phyloP scores from a whole-genome alignment of 1,140 invertebrate species.

The Hylaeus volcanicus region DNA sequence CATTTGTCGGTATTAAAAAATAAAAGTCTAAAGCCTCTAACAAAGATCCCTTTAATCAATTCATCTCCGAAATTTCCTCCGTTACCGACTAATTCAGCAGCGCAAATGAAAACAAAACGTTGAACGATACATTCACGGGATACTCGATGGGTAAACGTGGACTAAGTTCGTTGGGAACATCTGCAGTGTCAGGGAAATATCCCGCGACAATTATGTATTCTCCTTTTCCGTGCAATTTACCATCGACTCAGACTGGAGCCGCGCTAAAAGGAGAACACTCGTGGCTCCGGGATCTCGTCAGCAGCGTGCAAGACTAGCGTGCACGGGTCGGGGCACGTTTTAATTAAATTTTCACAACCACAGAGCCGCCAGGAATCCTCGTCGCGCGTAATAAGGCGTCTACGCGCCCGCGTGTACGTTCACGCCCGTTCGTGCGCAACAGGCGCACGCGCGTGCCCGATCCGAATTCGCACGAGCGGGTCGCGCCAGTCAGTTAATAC shows the following conservation, averaged over 20 bases:
- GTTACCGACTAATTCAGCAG: no score
- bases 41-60: no score
- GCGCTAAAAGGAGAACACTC: constrained; percentile 12
- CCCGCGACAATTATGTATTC: neutral
- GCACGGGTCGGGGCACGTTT: constrained; percentile 45
- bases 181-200: neutral
- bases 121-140: no score
- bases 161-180: neutral
- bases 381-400: constrained; percentile 49
- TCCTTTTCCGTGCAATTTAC: constrained; percentile 18
- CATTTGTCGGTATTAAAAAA: no score
- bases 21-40: no score
- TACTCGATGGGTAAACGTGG: no score
- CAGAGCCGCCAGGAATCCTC: constrained; percentile 47
- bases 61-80: no score
- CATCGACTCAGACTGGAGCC: neutral
- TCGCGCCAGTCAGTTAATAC: neutral
- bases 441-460: neutral
- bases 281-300: neutral
- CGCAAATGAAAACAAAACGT: no score
- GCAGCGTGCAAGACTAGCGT: neutral
- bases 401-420: neutral
- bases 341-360: constrained; percentile 71
- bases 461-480: neutral
- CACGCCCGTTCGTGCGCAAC: neutral